These are phyloP conservation scores for Pristionchus entomophagus DNA, from an alignment of 2,888 invertebrate species.

Conservation along the genomic window DNA sequence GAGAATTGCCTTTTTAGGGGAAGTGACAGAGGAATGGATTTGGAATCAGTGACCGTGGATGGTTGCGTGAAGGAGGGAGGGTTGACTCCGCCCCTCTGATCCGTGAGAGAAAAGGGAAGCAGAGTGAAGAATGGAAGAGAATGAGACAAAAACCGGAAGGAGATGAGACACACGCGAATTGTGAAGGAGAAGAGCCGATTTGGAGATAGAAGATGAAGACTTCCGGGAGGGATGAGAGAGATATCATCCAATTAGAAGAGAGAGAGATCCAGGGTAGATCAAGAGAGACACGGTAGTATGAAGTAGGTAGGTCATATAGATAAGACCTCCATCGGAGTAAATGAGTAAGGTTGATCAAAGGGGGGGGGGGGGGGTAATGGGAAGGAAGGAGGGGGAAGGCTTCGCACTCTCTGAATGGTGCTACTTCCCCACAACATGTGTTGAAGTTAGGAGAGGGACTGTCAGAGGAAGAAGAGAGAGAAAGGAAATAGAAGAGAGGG, in stretches of 20 bases:
- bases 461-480: constrained; percentile 32
- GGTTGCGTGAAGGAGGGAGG: background rate
- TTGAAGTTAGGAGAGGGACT: constrained; percentile 43
- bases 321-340: background rate
- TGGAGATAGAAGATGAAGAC: background rate
- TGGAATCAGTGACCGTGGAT: background rate
- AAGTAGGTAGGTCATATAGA: background rate
- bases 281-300: background rate
- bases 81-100: background rate
- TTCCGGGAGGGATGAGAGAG: too few relatives aligned
- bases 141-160: constrained; percentile 29
- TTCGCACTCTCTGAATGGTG: constrained; percentile 29
- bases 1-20: background rate
- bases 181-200: constrained; percentile 7
- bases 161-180: constrained; percentile 14
- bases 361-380: background rate
- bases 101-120: constrained; percentile 15
- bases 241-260: background rate
- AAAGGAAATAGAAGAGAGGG: constrained; percentile 47
- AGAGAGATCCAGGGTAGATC: background rate
- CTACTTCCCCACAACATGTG: constrained; percentile 19
- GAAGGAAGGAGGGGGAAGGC: background rate
- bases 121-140: constrained; percentile 15
- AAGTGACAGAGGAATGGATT: background rate
- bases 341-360: background rate